Evolutionary conservation across 2,797 vertebrate species (phyloP), one percentile per base, ranked within the genome.

Genomic region (Oreochromis grahami): DNA sequence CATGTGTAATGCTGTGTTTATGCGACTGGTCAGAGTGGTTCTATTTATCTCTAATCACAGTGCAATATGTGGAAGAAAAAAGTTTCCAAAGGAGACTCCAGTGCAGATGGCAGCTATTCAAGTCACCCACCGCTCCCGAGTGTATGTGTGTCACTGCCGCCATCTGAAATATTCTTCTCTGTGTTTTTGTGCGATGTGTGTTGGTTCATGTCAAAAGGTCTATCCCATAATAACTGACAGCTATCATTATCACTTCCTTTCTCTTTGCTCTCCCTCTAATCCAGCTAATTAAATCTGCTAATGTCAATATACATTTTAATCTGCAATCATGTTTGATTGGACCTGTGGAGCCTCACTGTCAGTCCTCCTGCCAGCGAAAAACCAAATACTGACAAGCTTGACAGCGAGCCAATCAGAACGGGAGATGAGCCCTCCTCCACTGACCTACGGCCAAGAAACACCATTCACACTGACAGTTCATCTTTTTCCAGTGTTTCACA

Each of bases 41-140:
- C 82, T 90, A 90, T 92, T 93, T 92, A 93, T 94, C 89, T 92
- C 78, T 86, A 91, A 94, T 94, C 92, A 89, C 84, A 89, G 90
- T 89, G 85, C 90, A 91, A 93, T 79, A 74, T 13, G 26, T 32
- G 43, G 26, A 72, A 72, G 41, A 29, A 89, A 82, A 80, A 84
- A 84, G 88, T 93, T 94, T 92, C 92, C 89, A 92, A 68, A 77
- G 53, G 41, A 80, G 82, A 87, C 65, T 93, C 87, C 82, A 89
- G 79, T 50, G 80, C 88, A 92, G 87, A 90, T 93, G 92, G 91
- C 90, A 93, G 90, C 88, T 34, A 86, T 92, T 95, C 86, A 83
- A 58, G 55, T 76, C 86, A 87, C 85, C 43, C 24, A 68, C 56
- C 15, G 76, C 41, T 89, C 65, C 83, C 63, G 50, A 78, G 76